Evolutionary conservation across 2,113 vertebrate species (phyloP), one percentile per base, ranked within the genome.

Genomic region (Zosterops hypoxanthus): DNA sequence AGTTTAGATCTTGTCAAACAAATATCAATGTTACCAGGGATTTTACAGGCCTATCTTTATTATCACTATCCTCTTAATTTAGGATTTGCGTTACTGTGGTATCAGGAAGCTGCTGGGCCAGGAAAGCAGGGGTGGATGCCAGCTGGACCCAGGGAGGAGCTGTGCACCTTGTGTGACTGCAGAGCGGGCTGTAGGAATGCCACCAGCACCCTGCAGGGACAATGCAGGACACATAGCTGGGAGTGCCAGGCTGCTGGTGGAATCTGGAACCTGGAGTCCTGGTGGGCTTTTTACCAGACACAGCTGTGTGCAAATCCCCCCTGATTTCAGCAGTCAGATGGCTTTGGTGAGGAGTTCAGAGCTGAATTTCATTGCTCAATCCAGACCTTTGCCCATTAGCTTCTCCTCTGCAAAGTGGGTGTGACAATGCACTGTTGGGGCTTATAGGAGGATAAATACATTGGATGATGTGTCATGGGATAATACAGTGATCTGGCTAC

Each of bases 301-400:
- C 16, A 29, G 1, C 8, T 50, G 12, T 12, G 5, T 63, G 6
- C 20, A 19, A 3, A 10, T 31, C 3, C 3, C 4, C 12, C 23
- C 29, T 52, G 47, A 28, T 81, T 90, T 53, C 34, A 49, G n/a
- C 46, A 46, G 31, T 36, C 7, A 5, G 39, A 20, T 55, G 64
- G 53, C 19, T 50, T 81, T 52, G 50, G 9, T 73, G 28, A 81
- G 68, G 75, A 44, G 41, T 28, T 73, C 36, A 73, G 41, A 61
- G 55, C 4, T 75, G 34, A 82, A 65, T 52, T 55, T 66, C 26
- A 2, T 3, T 84, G 42, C 46, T 77, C 39, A 72, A 68, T 60
- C 26, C 19, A 63, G 50, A 46, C 7, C 13, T 73, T 75, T 75
- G 13, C 22, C 33, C 50, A 15, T 80, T 19, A 41, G 4, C 21